Evolutionary conservation across 2,888 invertebrate genomes (phyloP).

Genomic region (Scrobipalpa atriplicella): DNA sequence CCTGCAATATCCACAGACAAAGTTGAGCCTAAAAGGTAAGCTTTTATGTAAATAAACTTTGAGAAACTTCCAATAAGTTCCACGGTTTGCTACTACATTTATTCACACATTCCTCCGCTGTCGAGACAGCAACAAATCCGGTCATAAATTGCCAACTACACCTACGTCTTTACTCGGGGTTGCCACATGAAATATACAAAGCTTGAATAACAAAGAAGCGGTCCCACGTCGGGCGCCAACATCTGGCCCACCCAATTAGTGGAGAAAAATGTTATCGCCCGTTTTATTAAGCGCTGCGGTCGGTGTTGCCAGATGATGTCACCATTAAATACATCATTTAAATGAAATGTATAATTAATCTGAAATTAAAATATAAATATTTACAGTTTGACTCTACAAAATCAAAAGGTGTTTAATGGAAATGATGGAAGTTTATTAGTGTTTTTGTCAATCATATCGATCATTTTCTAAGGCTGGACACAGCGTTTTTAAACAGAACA

Average conservation of each 20-base stretch:
- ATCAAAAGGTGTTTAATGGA: too few species aligned
- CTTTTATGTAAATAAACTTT: too few species aligned
- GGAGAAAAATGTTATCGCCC: slow-evolving; percentile 22
- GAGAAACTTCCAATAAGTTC: neutral
- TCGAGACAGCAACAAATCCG: slow-evolving; percentile 15
- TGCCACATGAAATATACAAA: slow-evolving; percentile 6
- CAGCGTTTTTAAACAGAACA: neutral
- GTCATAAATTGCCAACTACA: slow-evolving; percentile 13
- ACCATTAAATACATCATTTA: neutral
- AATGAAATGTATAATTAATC: too few species aligned
- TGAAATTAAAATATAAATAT: too few species aligned
- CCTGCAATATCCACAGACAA: too few species aligned
- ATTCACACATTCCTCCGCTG: slow-evolving; percentile 5
- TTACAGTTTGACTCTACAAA: too few species aligned
- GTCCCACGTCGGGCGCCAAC: slow-evolving; percentile 18
- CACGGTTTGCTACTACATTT: neutral
- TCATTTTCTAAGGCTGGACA: too few species aligned
- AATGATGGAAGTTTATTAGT: too few species aligned
- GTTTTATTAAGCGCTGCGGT: slow-evolving; percentile 23
- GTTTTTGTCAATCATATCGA: too few species aligned
- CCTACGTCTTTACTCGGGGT: slow-evolving; percentile 2
- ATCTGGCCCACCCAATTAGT: slow-evolving; percentile 14
- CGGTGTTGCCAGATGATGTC: slow-evolving; percentile 10
- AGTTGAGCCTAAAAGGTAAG: too few species aligned
- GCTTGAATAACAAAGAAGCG: slow-evolving; percentile 11